Percentiles rank a stretch among this genome's conserved stretches.
Conservation (phyloP, 2,888 invertebrate genomes). For the Linnaemya vulpina region DNA sequence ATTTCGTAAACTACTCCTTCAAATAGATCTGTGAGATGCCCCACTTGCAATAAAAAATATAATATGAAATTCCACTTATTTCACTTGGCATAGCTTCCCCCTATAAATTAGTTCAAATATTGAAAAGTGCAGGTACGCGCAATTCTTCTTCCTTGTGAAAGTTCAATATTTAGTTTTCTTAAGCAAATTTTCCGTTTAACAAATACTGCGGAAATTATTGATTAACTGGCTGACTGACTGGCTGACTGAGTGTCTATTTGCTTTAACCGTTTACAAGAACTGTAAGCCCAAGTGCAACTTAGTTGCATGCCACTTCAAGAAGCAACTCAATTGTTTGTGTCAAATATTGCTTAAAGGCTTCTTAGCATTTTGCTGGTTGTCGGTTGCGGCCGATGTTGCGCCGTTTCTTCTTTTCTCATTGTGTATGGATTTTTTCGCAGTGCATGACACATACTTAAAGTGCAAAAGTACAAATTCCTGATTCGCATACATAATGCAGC, state of each 20-base stretch:
- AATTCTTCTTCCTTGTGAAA: slow-evolving; percentile 31
- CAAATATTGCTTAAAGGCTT: slow-evolving; percentile 66
- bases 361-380: slow-evolving; percentile 53
- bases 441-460: slow-evolving; percentile 79
- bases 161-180: slow-evolving; percentile 32
- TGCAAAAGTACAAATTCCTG: slow-evolving; percentile 83
- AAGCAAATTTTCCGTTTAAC: slow-evolving; percentile 43
- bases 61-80: not conserved
- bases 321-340: slow-evolving; percentile 53
- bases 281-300: slow-evolving; percentile 18
- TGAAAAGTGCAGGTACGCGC: slow-evolving; percentile 6
- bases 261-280: slow-evolving; percentile 17
- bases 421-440: slow-evolving; percentile 46
- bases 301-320: slow-evolving; percentile 54
- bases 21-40: too few relatives aligned
- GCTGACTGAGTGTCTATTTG: slow-evolving; percentile 16
- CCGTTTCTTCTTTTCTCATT: not conserved
- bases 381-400: not conserved
- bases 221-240: slow-evolving; percentile 6
- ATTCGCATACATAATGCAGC: slow-evolving; percentile 80
- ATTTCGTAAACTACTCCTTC: too few relatives aligned
- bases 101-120: slow-evolving; percentile 16
- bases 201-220: slow-evolving; percentile 64
- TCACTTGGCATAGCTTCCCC: slow-evolving; percentile 14
- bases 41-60: not conserved